Percentiles rank a stretch among this genome's conserved stretches.
These are phyloP conservation scores for Nebria salina DNA, from an alignment of 2,888 invertebrate species.

Conservation along the genomic window DNA sequence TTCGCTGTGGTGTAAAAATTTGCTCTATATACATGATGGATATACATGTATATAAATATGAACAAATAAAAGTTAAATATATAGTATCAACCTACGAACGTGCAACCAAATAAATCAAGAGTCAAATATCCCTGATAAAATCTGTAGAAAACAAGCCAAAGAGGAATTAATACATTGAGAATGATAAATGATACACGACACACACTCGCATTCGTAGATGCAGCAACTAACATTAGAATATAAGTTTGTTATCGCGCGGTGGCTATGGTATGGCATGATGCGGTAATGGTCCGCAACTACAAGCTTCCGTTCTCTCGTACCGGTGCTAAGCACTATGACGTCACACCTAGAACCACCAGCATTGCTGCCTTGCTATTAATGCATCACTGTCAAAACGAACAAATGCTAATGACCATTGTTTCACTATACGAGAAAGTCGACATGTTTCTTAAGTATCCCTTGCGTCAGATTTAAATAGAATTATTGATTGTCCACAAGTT, in stretches of 20 bases:
- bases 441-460: too few species aligned
- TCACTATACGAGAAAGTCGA: neutral
- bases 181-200: neutral
- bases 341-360: neutral
- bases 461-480: too few species aligned
- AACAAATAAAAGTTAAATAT: neutral
- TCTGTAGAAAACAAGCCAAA: neutral
- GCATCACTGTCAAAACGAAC: slow-evolving; percentile 3
- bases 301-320: neutral
- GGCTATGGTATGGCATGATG: neutral
- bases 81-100: neutral
- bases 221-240: neutral
- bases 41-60: too few species aligned
- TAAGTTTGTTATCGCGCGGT: neutral
- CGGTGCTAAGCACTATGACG: neutral
- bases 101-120: neutral
- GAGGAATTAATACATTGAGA: neutral
- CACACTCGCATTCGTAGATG: neutral
- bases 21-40: too few species aligned
- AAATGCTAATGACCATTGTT: slow-evolving; percentile 8
- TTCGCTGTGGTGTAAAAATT: too few species aligned
- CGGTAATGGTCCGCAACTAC: neutral
- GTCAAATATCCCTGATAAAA: neutral
- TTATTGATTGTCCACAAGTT: too few species aligned
- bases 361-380: slow-evolving; percentile 10